Evolutionary conservation across 2,888 invertebrate genomes (phyloP), one percentile per base, ranked within the genome.

Genomic region (Cataglyphis albicans): DNA sequence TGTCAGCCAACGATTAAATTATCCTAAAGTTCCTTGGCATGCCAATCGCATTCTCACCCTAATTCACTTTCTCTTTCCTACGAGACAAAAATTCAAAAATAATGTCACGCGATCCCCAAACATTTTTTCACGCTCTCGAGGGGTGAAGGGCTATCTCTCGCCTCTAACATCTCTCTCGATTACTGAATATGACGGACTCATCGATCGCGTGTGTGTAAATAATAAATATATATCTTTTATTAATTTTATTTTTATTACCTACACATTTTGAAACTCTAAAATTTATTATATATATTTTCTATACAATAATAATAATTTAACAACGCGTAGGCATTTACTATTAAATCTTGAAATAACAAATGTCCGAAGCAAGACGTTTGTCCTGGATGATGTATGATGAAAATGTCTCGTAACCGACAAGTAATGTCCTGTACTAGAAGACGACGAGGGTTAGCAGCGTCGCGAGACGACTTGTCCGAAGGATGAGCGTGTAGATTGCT

Each of bases 391-490:
- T 83, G 59, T 82, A 87, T 84, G 88, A 89, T 88, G 89, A 84
- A 86, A 87, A 86, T 80, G 87, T 90, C 90, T 88, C 68, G 84
- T 25, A 86, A 86, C 86, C 82, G 84, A 86, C 86, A 84, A 73
- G 84, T 88, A 86, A 87, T 73, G 82, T 87, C 86, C 83, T 83
- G 81, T 90, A 52, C 64, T 67, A 80, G 83, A 81, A 73, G 68
- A 73, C 68, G 88, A 90, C 86, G 87, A 89, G 90, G 90, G 88
- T 90, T 86, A 83, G 89, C 88, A 86, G 72, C 84, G 48, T 65
- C 67, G 80, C 84, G 86, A 85, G 85, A 89, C 86, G 86, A 84
- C 85, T 88, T 87, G 88, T 89, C 72, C 87, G 85, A 86, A 73
- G 87, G 85, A 80, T 63, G 72, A 82, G 81, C 44, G 61, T 86